These are phyloP conservation scores for Nysson spinosus DNA, from an alignment of 2,888 invertebrate species.

Conservation along the genomic window DNA sequence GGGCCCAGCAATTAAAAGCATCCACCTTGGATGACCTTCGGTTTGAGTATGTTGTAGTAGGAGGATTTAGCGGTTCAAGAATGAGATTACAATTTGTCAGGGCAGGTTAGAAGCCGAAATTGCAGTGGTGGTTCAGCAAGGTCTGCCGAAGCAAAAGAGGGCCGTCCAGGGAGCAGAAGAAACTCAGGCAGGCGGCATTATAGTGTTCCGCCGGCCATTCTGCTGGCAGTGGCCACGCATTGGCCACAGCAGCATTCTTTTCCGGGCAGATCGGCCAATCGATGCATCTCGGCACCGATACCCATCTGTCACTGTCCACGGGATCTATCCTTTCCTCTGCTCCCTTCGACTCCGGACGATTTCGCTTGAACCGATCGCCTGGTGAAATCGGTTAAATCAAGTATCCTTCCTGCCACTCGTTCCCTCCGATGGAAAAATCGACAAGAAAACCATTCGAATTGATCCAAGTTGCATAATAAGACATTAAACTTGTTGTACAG, in stretches of 20 bases:
- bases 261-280: slow-evolving; percentile 77
- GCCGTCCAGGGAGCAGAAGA: slow-evolving; percentile 41
- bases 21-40: background rate
- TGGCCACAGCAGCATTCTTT: slow-evolving; percentile 76
- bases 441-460: no score
- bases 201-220: slow-evolving; percentile 72
- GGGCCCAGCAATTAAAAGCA: no score
- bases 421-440: background rate
- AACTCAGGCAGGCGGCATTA: slow-evolving; percentile 58
- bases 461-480: no score
- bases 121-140: slow-evolving; percentile 17
- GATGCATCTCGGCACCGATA: slow-evolving; percentile 77
- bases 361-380: slow-evolving; percentile 3
- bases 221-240: slow-evolving; percentile 74
- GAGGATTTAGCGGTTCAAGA: slow-evolving; percentile 60
- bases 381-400: slow-evolving; percentile 23
- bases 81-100: slow-evolving; percentile 74
- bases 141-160: slow-evolving; percentile 6
- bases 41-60: background rate
- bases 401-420: background rate
- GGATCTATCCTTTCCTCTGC: slow-evolving; percentile 49
- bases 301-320: slow-evolving; percentile 77
- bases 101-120: slow-evolving; percentile 55
- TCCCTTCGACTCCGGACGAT: slow-evolving; percentile 11
- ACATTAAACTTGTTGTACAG: no score